Conservation (phyloP, 2,113 vertebrate genomes). For the Lipophrys pholis region DNA sequence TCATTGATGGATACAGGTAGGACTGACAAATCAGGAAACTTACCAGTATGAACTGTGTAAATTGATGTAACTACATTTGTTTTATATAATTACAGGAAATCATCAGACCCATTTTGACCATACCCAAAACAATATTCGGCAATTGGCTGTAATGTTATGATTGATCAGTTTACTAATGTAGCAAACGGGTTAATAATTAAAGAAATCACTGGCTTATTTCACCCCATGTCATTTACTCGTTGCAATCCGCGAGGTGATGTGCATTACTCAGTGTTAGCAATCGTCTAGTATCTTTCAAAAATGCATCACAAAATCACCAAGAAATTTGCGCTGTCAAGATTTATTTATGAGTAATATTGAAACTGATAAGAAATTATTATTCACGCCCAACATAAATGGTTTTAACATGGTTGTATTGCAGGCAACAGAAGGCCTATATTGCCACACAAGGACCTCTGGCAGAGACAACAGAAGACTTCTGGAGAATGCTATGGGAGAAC, state of each 20-base stretch:
- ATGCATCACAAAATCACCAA: not conserved
- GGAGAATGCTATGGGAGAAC: conserved; percentile 98
- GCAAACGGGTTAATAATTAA: not conserved
- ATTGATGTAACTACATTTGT: no score
- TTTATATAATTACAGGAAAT: no score
- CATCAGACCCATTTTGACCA: no score
- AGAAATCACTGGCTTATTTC: not conserved
- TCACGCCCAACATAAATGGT: not conserved
- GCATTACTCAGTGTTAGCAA: not conserved
- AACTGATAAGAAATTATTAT: not conserved
- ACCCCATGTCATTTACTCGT: not conserved
- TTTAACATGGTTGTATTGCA: conserved; percentile 60
- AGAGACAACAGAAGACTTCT: conserved; percentile 98
- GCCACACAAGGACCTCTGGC: conserved; percentile 96
- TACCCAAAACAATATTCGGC: no score
- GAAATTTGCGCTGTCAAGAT: not conserved
- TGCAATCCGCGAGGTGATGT: not conserved
- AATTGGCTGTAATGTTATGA: no score
- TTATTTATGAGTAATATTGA: not conserved
- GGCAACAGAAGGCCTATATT: conserved; percentile 97
- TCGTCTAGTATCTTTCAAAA: not conserved
- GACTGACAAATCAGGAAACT: no score
- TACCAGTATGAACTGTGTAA: no score
- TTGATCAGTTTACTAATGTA: no score
- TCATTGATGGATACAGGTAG: conserved; percentile 96